These are phyloP conservation scores for Lepus townsendii DNA, from an alignment of 2,797 vertebrate species.

Conservation along the genomic window DNA sequence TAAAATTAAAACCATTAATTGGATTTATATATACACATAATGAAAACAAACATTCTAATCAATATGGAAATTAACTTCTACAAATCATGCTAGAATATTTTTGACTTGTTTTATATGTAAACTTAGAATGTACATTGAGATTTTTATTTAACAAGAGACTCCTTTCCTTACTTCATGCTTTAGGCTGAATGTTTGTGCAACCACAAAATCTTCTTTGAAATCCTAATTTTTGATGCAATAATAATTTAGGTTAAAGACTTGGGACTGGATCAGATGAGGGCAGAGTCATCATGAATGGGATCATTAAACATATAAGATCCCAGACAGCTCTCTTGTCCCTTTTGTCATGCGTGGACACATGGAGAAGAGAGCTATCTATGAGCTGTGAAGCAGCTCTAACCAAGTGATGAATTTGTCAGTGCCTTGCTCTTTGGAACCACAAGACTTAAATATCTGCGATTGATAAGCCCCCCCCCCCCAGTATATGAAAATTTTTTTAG, in stretches of 20 bases:
- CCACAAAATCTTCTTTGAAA: not conserved
- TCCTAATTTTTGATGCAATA: no score
- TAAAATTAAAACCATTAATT: constrained; percentile 13
- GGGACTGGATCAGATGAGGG: no score
- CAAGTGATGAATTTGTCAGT: not conserved
- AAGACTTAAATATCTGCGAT: not conserved
- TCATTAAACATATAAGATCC: not conserved
- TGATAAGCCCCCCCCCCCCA: not conserved
- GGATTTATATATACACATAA: not conserved
- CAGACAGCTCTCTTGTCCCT: not conserved
- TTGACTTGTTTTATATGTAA: not conserved
- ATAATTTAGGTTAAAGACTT: no score
- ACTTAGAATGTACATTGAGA: not conserved
- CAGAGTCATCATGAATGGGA: not conserved
- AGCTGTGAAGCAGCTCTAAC: not conserved
- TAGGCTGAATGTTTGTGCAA: not conserved
- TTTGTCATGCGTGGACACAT: not conserved
- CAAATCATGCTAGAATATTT: not conserved
- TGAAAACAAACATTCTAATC: not conserved
- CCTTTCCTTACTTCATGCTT: not conserved
- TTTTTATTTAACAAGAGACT: not conserved
- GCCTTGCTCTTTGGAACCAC: not conserved
- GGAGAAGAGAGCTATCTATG: not conserved
- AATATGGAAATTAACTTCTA: not conserved
- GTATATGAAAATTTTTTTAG: not conserved